These are phyloP conservation scores for Lepus townsendii DNA, from an alignment of 2,797 vertebrate species.

Conservation along the genomic window DNA sequence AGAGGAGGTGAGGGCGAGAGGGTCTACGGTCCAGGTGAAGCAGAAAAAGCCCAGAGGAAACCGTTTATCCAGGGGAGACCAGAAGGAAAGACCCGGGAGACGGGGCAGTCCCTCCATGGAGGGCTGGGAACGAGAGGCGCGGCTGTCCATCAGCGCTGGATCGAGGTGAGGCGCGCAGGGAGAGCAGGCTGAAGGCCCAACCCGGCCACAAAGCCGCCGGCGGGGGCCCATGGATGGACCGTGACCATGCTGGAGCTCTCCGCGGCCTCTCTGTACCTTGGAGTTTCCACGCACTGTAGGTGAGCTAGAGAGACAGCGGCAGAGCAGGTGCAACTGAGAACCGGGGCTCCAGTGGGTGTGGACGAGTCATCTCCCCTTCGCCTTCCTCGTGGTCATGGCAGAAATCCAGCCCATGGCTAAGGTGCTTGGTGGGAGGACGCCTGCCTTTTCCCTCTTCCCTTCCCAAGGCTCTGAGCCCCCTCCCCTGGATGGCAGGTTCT, in stretches of 20 bases:
- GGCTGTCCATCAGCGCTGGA: neutral
- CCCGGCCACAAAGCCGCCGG: neutral
- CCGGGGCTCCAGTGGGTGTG: neutral
- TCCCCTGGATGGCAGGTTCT: neutral
- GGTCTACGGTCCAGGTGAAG: neutral
- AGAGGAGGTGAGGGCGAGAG: neutral
- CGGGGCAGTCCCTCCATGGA: neutral
- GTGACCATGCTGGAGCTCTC: fast-evolving
- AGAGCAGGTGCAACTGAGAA: neutral
- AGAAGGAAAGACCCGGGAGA: too few species aligned
- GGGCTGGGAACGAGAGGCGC: neutral
- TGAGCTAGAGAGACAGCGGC: fast-evolving
- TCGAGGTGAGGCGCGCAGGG: neutral
- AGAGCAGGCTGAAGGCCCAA: neutral
- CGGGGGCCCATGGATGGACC: fast-evolving
- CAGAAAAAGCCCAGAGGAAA: neutral
- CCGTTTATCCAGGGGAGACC: neutral
- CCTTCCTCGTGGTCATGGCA: neutral
- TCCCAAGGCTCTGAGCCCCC: neutral
- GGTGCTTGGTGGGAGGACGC: neutral
- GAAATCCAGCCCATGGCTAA: neutral
- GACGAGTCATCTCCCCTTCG: neutral
- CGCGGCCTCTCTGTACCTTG: too few species aligned
- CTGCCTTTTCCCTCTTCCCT: neutral
- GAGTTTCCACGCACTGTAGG: too few species aligned